These are phyloP conservation scores for Resseliella maxima DNA, from an alignment of 2,888 invertebrate species.

Conservation along the genomic window DNA sequence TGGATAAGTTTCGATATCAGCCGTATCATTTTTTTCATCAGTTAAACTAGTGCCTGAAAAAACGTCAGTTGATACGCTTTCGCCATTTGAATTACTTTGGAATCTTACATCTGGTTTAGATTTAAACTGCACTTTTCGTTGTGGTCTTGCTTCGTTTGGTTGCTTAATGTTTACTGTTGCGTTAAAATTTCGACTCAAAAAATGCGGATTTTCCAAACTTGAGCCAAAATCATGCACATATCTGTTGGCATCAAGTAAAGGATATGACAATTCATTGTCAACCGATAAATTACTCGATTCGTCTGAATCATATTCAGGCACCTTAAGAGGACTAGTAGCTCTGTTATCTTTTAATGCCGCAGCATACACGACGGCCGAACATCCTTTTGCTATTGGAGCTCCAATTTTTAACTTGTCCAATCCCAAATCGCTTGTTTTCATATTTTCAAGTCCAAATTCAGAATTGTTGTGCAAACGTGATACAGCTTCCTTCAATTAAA, in stretches of 20 bases:
- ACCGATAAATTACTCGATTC: background rate
- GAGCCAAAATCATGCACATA: constrained; percentile 67
- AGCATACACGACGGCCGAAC: constrained; percentile 83
- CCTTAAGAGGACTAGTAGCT: background rate
- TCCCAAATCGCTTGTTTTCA: constrained; percentile 65
- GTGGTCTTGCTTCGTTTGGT: background rate
- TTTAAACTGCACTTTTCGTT: constrained; percentile 18
- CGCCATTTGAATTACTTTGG: background rate
- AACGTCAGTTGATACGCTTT: background rate
- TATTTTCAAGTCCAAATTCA: background rate
- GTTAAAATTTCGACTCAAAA: constrained; percentile 54
- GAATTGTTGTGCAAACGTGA: constrained; percentile 63
- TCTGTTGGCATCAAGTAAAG: constrained; percentile 66
- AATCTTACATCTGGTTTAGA: constrained; percentile 14
- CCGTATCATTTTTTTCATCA: background rate
- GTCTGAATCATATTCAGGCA: constrained; percentile 41
- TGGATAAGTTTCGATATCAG: constrained; percentile 68
- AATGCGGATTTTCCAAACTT: constrained; percentile 64
- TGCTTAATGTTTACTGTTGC: background rate
- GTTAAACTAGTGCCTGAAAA: background rate
- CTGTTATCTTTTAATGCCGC: constrained; percentile 66
- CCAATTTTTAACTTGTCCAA: constrained; percentile 76
- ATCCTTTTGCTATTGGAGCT: constrained; percentile 80
- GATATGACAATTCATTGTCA: constrained; percentile 63
- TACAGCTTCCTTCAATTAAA: constrained; percentile 63